Evolutionary conservation across 2,113 vertebrate genomes (phyloP).

Genomic region (Bettongia penicillata): DNA sequence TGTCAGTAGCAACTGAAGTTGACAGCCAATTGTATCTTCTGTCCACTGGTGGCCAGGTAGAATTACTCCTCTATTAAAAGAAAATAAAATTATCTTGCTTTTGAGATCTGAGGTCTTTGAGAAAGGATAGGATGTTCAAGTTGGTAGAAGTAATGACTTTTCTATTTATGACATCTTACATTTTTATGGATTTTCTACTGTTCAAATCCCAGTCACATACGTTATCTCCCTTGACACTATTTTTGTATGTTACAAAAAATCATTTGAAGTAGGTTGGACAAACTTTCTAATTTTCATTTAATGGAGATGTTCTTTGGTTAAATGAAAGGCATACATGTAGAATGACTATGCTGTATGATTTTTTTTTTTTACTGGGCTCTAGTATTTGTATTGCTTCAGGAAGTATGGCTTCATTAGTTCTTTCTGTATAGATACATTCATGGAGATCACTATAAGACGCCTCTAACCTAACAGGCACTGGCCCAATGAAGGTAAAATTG

Average conservation of each 20-base stretch:
- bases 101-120: neutral
- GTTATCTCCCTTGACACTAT: neutral
- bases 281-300: neutral
- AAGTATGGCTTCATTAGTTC: neutral
- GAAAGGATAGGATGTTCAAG: neutral
- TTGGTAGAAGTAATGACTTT: neutral
- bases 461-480: neutral
- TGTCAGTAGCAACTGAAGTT: neutral
- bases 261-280: neutral
- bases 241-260: neutral
- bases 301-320: neutral
- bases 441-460: neutral
- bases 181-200: neutral
- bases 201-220: neutral
- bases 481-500: neutral
- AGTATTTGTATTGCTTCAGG: neutral
- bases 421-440: neutral
- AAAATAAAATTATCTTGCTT: neutral
- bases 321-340: neutral
- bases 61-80: neutral
- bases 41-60: neutral
- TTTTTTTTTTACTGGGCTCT: neutral
- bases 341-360: neutral
- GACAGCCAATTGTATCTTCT: neutral
- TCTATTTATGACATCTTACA: neutral